Evolutionary conservation across 2,888 invertebrate genomes (phyloP).

Genomic region (Drosophila subsilvestris): DNA sequence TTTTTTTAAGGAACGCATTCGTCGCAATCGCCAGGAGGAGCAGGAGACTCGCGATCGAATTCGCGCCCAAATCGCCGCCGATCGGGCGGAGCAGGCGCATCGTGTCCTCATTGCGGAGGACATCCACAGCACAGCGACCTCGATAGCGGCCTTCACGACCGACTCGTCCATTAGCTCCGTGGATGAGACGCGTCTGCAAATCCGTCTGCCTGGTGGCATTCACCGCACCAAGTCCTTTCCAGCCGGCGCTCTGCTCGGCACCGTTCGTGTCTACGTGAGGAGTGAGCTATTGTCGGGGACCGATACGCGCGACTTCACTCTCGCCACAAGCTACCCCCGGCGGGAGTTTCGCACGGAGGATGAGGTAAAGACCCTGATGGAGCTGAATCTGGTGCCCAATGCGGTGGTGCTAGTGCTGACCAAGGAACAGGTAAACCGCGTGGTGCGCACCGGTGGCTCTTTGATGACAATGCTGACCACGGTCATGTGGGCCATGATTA

Average conservation of each 20-base stretch:
- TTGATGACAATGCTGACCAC: conserved; percentile 79
- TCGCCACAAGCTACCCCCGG: conserved; percentile 96
- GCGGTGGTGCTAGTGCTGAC: conserved; percentile 60
- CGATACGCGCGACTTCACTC: conserved; percentile 86
- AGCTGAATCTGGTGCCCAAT: conserved; percentile 91
- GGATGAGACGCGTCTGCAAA: conserved; percentile 89
- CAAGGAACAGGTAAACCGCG: conserved; percentile 40
- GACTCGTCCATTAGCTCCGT: conserved; percentile 62
- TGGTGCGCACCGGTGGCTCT: conserved; percentile 63
- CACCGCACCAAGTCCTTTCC: conserved; percentile 91
- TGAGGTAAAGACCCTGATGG: conserved; percentile 93
- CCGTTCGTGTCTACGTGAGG: conserved; percentile 93
- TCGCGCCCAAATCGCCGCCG: conserved; percentile 95
- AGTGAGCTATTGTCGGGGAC: conserved; percentile 52
- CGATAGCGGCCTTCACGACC: conserved; percentile 33
- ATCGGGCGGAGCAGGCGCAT: conserved; percentile 90
- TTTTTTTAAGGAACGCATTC: conserved; percentile 88
- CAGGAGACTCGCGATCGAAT: conserved; percentile 93
- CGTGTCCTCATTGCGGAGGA: conserved; percentile 85
- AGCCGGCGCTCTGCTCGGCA: conserved; percentile 94
- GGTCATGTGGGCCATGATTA: conserved; percentile 81
- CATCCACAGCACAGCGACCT: conserved; percentile 72
- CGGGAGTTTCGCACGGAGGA: conserved; percentile 94
- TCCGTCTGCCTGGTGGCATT: conserved; percentile 90
- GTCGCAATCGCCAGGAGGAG: conserved; percentile 94